Evolutionary conservation across 2,888 invertebrate genomes (phyloP), one percentile per base, ranked within the genome.

Genomic region (Hemaris fuciformis): DNA sequence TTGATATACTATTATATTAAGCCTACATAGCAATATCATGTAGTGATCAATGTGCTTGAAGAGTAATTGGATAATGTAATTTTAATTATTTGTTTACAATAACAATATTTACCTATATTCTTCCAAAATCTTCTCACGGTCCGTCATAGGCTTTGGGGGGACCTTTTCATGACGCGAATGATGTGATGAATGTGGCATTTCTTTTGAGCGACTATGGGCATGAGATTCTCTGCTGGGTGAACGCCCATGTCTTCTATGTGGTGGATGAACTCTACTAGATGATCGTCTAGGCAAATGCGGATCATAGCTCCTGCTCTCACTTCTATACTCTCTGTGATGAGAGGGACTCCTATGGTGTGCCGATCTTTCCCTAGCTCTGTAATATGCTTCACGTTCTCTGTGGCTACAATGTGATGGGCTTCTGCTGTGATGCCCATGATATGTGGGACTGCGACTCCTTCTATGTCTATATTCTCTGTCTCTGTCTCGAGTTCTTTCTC

Each of bases 41-140:
- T n/a, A n/a, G n/a, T n/a, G n/a, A n/a, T n/a, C n/a, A n/a, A n/a
- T n/a, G n/a, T n/a, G n/a, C n/a, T n/a, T n/a, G n/a, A n/a, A n/a
- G n/a, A n/a, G n/a, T n/a, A n/a, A n/a, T n/a, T n/a, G n/a, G n/a
- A n/a, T n/a, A n/a, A n/a, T n/a, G n/a, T n/a, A n/a, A n/a, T n/a
- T n/a, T n/a, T n/a, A 5, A 34, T 27, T 27, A 2, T 27, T n/a
- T 10, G 45, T 38, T 34, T 56, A 20, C 46, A 53, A 59, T 10
- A n/a, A 38, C 20, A 3, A 61, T 23, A 64, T 64, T 62, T 70
- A 90, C 91, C 89, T 89, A 63, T 83, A 91, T 68, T 91, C 90
- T 72, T 86, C 85, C 53, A 92, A 79, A 66, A 92, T 92, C 72
- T 88, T 92, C 65, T 91, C 90, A 56, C 92, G 79, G 59, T 91